These are phyloP conservation scores for Opisthocomus hoazin DNA, from an alignment of 2,113 vertebrate genomes.

Conservation along the genomic window DNA sequence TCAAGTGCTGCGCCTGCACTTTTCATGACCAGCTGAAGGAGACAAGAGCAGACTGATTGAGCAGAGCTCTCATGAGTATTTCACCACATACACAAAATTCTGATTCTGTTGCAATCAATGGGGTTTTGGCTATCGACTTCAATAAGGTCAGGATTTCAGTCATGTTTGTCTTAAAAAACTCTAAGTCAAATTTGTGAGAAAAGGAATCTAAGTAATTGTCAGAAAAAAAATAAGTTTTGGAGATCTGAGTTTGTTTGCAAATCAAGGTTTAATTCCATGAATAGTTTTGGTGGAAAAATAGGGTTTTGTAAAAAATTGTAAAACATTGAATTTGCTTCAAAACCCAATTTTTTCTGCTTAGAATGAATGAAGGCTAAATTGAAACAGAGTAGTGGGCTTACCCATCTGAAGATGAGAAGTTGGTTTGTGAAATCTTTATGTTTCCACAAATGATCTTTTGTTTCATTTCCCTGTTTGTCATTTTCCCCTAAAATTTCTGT, in stretches of 20 bases:
- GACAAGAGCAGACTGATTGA: background rate
- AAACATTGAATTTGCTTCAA: background rate
- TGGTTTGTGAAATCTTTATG: background rate
- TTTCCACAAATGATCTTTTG: background rate
- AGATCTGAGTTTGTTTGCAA: background rate
- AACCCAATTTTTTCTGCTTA: background rate
- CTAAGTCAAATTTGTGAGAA: background rate
- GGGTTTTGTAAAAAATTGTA: background rate
- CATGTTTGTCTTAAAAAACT: background rate
- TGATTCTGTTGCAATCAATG: background rate
- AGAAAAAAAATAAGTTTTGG: background rate
- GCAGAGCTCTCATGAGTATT: background rate
- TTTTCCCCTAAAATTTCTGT: background rate
- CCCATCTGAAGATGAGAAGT: background rate
- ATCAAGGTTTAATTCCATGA: background rate
- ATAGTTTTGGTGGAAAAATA: background rate
- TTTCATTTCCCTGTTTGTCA: background rate
- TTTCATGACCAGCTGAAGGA: background rate
- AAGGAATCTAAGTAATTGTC: background rate
- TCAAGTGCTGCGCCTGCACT: background rate
- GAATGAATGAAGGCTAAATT: background rate
- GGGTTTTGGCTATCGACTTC: background rate
- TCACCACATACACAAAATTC: background rate
- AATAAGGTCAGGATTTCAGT: background rate
- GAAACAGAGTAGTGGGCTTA: background rate